phyloP scores from a whole-genome alignment of 2,888 invertebrate genomes.

The Galerucella calmariensis region DNA sequence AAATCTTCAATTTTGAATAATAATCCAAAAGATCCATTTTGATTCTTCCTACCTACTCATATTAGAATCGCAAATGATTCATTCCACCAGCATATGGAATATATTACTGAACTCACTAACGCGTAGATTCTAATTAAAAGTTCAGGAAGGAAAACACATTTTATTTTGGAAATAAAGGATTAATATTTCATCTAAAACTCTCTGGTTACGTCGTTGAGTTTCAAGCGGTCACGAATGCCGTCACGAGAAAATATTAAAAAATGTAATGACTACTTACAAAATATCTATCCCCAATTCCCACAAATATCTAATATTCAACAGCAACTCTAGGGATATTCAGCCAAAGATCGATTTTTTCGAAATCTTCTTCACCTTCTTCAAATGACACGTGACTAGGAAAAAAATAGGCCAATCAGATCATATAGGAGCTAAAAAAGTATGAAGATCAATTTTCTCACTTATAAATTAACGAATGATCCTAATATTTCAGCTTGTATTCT shows the following conservation, averaged over 20 bases:
- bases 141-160: neutral
- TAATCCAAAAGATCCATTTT: too few species aligned
- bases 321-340: neutral
- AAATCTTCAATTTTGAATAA: too few species aligned
- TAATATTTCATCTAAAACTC: neutral
- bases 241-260: neutral
- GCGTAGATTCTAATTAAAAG: too few species aligned
- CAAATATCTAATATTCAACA: slow-evolving; percentile 13
- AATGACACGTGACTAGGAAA: neutral
- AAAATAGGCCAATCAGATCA: slow-evolving; percentile 7
- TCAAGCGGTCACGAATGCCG: slow-evolving; percentile 4
- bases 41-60: too few species aligned
- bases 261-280: slow-evolving; percentile 5
- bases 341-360: neutral
- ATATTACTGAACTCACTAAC: too few species aligned
- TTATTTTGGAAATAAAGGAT: neutral
- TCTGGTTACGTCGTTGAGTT: neutral
- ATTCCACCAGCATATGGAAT: too few species aligned
- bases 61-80: too few species aligned
- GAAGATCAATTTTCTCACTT: too few species aligned
- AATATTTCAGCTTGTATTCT: too few species aligned
- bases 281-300: slow-evolving; percentile 7
- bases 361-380: slow-evolving; percentile 3
- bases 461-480: too few species aligned
- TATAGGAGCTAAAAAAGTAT: too few species aligned